phyloP scores from a whole-genome alignment of 2,797 vertebrate genomes.

The Sebastiscus tertius region DNA sequence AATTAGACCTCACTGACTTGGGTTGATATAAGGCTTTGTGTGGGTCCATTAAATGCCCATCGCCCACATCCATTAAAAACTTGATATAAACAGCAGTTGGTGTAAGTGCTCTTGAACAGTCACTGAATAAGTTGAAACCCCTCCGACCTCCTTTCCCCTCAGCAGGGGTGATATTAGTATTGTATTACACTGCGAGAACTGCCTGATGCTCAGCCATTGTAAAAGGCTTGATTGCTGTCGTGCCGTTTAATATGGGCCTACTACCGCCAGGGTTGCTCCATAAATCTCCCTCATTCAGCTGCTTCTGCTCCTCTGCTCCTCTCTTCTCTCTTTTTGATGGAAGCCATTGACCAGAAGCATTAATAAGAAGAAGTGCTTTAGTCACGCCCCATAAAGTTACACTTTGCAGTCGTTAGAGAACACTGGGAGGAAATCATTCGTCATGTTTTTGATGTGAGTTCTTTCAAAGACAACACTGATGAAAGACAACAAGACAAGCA shows the following conservation, averaged over 20 bases:
- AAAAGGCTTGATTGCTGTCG: constrained; percentile 65
- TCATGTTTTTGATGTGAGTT: constrained; percentile 40
- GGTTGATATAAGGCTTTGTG: constrained; percentile 22
- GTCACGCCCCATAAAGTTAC: constrained; percentile 74
- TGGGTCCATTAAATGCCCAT: constrained; percentile 21
- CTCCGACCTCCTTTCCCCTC: constrained; percentile 32
- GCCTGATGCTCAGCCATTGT: constrained; percentile 63
- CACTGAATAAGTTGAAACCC: constrained; percentile 41
- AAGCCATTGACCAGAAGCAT: constrained; percentile 71
- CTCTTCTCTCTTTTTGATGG: constrained; percentile 65
- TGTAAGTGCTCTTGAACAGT: constrained; percentile 45
- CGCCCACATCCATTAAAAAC: neutral
- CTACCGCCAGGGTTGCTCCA: constrained; percentile 50
- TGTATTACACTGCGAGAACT: constrained; percentile 55
- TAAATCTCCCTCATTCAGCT: constrained; percentile 72
- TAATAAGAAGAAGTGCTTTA: constrained; percentile 76
- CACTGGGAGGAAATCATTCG: constrained; percentile 53
- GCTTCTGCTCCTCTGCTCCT: constrained; percentile 50
- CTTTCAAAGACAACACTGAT: constrained; percentile 31
- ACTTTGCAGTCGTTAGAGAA: constrained; percentile 61
- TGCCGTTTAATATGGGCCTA: constrained; percentile 56
- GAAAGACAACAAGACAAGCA: constrained; percentile 27
- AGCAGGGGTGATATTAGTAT: constrained; percentile 54
- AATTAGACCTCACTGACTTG: neutral
- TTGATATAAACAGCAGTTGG: constrained; percentile 29